Percentiles rank a stretch among this genome's conserved stretches.
These are phyloP conservation scores for Crypturellus tataupa DNA, from an alignment of 2,797 vertebrate species.

Conservation along the genomic window DNA sequence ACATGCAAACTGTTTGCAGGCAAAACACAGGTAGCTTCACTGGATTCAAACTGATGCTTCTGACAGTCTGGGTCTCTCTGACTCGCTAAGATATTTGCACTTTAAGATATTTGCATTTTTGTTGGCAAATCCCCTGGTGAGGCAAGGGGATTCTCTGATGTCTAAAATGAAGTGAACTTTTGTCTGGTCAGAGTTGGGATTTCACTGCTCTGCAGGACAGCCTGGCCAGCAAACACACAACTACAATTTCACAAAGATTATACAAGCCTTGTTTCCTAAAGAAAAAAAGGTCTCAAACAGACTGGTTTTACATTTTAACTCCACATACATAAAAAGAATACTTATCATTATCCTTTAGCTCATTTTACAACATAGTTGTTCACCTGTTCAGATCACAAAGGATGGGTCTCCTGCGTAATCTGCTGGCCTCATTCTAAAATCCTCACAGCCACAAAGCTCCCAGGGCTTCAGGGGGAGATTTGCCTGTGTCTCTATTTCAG, in stretches of 20 bases:
- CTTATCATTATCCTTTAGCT: not conserved
- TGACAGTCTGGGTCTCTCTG: not conserved
- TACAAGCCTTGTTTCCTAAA: not conserved
- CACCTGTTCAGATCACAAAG: not conserved
- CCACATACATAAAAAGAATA: not conserved
- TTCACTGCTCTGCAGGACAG: not conserved
- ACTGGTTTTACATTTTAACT: not conserved
- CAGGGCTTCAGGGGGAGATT: slow-evolving; percentile 29
- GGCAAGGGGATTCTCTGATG: not conserved
- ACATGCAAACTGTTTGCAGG: not conserved
- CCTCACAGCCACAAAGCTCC: slow-evolving; percentile 25
- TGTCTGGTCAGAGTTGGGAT: not conserved
- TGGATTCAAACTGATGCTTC: not conserved
- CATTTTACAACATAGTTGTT: not conserved
- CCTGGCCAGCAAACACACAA: not conserved
- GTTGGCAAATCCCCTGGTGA: not conserved
- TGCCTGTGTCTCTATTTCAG: slow-evolving; percentile 63
- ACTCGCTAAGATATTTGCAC: not conserved
- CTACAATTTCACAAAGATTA: not conserved
- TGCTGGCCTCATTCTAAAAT: slow-evolving; percentile 32
- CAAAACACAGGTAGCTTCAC: not conserved
- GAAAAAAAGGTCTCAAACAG: not conserved
- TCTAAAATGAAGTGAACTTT: not conserved
- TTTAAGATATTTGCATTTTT: not conserved
- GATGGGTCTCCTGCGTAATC: not conserved